Evolutionary conservation across 2,113 vertebrate species (phyloP), one percentile per base, ranked within the genome.

Genomic region (Caracal caracal): DNA sequence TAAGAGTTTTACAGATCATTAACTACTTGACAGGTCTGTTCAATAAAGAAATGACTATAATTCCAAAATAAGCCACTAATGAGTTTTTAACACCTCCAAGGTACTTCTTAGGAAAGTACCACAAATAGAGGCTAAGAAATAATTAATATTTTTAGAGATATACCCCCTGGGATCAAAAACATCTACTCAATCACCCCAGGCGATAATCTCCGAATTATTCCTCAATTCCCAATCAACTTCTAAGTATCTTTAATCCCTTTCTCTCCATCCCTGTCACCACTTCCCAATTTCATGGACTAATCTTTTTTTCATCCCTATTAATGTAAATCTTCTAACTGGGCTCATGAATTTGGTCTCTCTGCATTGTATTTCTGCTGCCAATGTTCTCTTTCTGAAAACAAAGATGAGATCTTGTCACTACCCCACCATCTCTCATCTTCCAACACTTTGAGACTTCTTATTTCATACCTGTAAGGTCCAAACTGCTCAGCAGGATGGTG

Each of bases 1-100:
- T 92, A 53, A 89, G 75, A 97, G 81, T 94, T 94, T 96, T 93
- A 93, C 94, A 97, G 88, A 75, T 96, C 88, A 86, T 96, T 97
- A 94, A 93, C 88, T 83, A 88, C 66, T 88, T 97, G 95, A 97
- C 92, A 88, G 89, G 26, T 37, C 73, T 87, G 53, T 63, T 95
- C 82, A 68, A 28, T 87, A 89, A 92, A 84, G 56, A 97, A 95
- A 92, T 88, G 43, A 87, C 28, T 93, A 5, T 83, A 78, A 96
- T 95, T 95, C 92, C 65, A 87, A 80, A 96, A 71, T 93, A 87
- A 97, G 92, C 68, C 79, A 93, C 63, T 82, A 83, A 96, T 90
- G 90, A 93, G 59, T 37, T 24, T 92, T 95, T 94, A 96, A 43
- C 78, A 68, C 47, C 56, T 93, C 51, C 59, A 61, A 12, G 35